phyloP scores from a whole-genome alignment of 92 coral and sea anemone genomes.

The Epizoanthus fatuus region DNA sequence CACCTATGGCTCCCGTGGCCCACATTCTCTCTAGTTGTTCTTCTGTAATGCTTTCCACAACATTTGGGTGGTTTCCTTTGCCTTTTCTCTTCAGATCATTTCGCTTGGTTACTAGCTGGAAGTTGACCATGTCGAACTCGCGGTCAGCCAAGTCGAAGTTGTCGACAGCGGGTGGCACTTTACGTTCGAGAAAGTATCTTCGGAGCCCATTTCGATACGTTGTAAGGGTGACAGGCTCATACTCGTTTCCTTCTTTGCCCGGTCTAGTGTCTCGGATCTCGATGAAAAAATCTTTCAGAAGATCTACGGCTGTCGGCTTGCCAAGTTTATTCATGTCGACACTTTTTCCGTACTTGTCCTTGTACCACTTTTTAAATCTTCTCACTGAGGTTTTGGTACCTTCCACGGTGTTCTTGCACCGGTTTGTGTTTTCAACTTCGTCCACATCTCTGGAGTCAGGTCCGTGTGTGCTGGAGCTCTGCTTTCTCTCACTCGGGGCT shows the following conservation, averaged over 20 bases:
- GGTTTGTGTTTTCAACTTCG: slow-evolving; percentile 96
- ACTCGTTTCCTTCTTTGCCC: slow-evolving; percentile 99
- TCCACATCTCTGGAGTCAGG: slow-evolving; percentile 93
- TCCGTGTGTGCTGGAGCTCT: slow-evolving; percentile 60
- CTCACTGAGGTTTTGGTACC: slow-evolving; percentile 99
- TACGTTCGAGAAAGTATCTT: slow-evolving; percentile 97
- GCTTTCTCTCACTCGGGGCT: slow-evolving; percentile 63
- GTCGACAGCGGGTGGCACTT: slow-evolving; percentile 97
- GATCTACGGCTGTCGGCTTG: slow-evolving; percentile 90
- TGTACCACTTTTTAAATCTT: slow-evolving; percentile 98
- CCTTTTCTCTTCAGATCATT: slow-evolving; percentile 99
- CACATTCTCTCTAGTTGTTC: slow-evolving; percentile 99
- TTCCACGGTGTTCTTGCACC: slow-evolving; percentile 99
- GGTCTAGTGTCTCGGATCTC: slow-evolving; percentile 99
- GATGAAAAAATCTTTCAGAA: slow-evolving; percentile 97
- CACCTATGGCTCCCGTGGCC: slow-evolving; percentile 99
- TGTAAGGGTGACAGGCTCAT: slow-evolving; percentile 98
- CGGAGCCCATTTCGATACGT: slow-evolving; percentile 98
- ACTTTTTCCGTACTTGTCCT: slow-evolving; percentile 96
- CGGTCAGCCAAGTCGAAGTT: slow-evolving; percentile 99
- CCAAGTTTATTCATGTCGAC: slow-evolving; percentile 95
- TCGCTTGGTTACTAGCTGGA: slow-evolving; percentile 96
- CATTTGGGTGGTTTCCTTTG: slow-evolving; percentile 99
- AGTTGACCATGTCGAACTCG: slow-evolving; percentile 98
- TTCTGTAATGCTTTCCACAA: slow-evolving; percentile 98